Evolutionary conservation across 2,888 invertebrate species (phyloP).

Genomic region (Criorhina ranunculi): DNA sequence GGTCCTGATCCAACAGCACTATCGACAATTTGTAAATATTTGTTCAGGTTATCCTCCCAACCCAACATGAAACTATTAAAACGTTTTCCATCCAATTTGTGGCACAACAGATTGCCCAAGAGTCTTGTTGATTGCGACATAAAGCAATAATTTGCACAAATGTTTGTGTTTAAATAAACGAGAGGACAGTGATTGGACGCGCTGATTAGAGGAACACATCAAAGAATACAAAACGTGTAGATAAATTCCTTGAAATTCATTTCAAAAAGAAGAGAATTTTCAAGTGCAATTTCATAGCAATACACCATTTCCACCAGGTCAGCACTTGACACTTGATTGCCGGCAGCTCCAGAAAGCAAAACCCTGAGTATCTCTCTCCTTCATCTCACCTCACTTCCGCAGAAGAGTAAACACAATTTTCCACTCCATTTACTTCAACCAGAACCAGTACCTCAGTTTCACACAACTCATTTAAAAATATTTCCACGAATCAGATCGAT

Average conservation of each 20-base stretch:
- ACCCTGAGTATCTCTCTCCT: not conserved
- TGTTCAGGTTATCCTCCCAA: no score
- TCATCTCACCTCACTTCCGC: slow-evolving; percentile 10
- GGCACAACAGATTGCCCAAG: no score
- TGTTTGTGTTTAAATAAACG: not conserved
- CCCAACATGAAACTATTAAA: no score
- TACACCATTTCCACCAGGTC: slow-evolving; percentile 16
- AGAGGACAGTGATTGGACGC: not conserved
- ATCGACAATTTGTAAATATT: no score
- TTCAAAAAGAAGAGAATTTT: not conserved
- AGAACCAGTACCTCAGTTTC: slow-evolving; percentile 33
- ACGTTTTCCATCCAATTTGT: no score
- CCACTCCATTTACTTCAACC: slow-evolving; percentile 38
- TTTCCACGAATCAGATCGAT: slow-evolving; percentile 49
- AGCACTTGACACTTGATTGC: slow-evolving; percentile 7
- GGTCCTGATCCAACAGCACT: no score
- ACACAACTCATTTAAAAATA: slow-evolving; percentile 47
- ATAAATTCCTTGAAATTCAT: slow-evolving; percentile 2
- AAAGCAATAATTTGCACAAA: no score
- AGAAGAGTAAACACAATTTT: slow-evolving; percentile 45
- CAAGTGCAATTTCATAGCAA: not conserved
- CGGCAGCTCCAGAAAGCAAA: not conserved
- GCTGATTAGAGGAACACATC: not conserved
- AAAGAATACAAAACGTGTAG: not conserved
- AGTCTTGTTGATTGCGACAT: no score